phyloP scores from a whole-genome alignment of 1,140 invertebrate species.

The Papilio helenus region DNA sequence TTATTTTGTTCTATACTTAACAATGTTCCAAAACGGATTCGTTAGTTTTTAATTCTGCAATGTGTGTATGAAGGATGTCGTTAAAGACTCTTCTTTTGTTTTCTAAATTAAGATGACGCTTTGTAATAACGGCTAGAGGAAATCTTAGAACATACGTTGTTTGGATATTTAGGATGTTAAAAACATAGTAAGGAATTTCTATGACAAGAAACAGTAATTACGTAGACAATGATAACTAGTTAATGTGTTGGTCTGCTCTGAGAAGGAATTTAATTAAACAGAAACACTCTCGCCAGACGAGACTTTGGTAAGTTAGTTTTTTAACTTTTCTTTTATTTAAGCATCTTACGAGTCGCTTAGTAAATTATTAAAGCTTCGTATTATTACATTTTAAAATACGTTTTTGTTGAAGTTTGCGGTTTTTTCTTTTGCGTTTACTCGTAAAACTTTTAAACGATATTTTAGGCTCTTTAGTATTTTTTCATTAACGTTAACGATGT shows the following conservation, averaged over 20 bases:
- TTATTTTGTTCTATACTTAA: background rate
- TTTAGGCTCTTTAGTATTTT: background rate
- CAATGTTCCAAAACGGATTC: too few relatives aligned
- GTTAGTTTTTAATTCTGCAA: too few relatives aligned
- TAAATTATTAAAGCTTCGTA: slow-evolving; percentile 41
- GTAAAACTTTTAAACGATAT: slow-evolving; percentile 29
- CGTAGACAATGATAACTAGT: slow-evolving; percentile 34
- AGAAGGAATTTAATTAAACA: slow-evolving; percentile 63
- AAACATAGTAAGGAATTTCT: too few relatives aligned
- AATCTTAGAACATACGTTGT: too few relatives aligned
- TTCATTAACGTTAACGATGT: background rate
- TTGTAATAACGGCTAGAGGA: background rate
- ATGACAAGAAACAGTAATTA: slow-evolving; percentile 33
- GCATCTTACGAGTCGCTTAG: slow-evolving; percentile 26
- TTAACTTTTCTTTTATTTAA: slow-evolving; percentile 40
- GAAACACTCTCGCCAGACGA: slow-evolving; percentile 39
- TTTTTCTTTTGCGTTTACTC: slow-evolving; percentile 51
- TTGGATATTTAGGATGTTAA: too few relatives aligned
- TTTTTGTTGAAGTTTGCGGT: slow-evolving; percentile 44
- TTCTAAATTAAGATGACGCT: background rate
- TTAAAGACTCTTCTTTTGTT: slow-evolving; percentile 5
- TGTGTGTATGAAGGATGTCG: background rate
- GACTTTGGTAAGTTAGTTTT: slow-evolving; percentile 42
- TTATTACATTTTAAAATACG: slow-evolving; percentile 45
- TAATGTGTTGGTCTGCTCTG: slow-evolving; percentile 40